Evolutionary conservation across 2,113 vertebrate genomes (phyloP), one percentile per base, ranked within the genome.

Genomic region (Phyllostomus hastatus): DNA sequence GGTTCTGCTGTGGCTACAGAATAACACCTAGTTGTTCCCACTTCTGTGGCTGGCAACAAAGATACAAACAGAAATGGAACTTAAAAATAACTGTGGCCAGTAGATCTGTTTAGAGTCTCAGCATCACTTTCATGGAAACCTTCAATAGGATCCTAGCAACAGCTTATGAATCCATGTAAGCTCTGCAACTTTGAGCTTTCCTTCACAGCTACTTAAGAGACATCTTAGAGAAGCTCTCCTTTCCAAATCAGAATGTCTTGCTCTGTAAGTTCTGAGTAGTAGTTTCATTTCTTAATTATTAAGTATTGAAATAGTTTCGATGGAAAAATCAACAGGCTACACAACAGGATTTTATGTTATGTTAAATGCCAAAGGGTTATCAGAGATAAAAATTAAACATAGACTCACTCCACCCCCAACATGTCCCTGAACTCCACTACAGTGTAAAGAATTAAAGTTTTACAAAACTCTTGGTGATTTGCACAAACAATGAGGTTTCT

Each of bases 1-100:
- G 76, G 66, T 92, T 98, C 96, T 98, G 97, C 95, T 95, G 28
- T 82, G 97, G 96, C 91, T 98, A 97, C 70, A 96, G 97, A 98
- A 97, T 95, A 97, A 94, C 95, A 97, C 35, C 41, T 88, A 82
- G 91, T 59, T 90, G 93, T 80, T 95, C 79, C 78, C 31, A 73
- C 70, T 84, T 48, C n/a, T 85, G 84, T 73, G 54, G 95, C 69
- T 93, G 0, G 0, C 73, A 95, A 96, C 52, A 88, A 92, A 80
- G 94, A 94, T 41, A 87, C 83, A 96, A 88, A 57, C 31, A 94
- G 57, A 93, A 69, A 41, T 89, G 88, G 90, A 89, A 96, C 81
- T 92, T 88, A 91, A 97, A 98, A 98, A 87, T 70, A 97, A 97
- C 80, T 76, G 96, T 67, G 92, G 88, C n/a, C 91, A 91, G 92